Evolutionary conservation across 2,888 invertebrate genomes (phyloP), one percentile per base, ranked within the genome.

Genomic region (Parochlus steinenii): DNA sequence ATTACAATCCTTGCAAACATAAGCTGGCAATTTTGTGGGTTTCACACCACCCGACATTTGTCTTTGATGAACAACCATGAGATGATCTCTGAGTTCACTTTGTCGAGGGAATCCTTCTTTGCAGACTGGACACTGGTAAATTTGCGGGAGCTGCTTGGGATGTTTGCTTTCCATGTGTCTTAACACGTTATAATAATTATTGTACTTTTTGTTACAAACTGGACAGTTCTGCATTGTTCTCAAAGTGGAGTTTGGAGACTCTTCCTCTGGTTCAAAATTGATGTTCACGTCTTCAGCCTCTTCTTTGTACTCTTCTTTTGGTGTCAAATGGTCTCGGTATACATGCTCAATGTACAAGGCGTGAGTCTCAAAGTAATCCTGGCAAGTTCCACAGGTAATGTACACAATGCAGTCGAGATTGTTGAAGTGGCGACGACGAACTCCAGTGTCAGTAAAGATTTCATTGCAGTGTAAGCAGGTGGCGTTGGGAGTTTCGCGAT

Each of bases 81-180:
- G 56, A 40, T 59, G 59, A 36, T 59, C 58, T 3, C 59, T 50
- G 19, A 59, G 46, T 40, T 57, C 56, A 4, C 56, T 55, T 32
- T 58, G 49, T 5, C 59, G 47, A 2, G 58, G 56, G 48, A 55
- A 59, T 8, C 58, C 59, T 16, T 49, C 47, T 7, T 55, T 47
- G 30, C 59, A 59, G 3, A 51, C 49, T 2, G 56, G 54, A 38
- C 59, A 59, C 38, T 55, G 55, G 43, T 59, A 59, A 1, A 56
- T 56, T 37, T 56, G 53, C 7, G 59, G 59, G 40, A 59, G 42
- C 40, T 59, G 58, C 40, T 58, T 56, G 0, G 59, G 59, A 50
- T 59, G 59, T 40, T 59, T 59, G 3, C 56, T 53, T 43, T 59
- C 59, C 59, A 59, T 59, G 39, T 59, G 59, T 0, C 59, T 51